Evolutionary conservation across 2,888 invertebrate genomes (phyloP).

Genomic region (Horisme vitalbata): DNA sequence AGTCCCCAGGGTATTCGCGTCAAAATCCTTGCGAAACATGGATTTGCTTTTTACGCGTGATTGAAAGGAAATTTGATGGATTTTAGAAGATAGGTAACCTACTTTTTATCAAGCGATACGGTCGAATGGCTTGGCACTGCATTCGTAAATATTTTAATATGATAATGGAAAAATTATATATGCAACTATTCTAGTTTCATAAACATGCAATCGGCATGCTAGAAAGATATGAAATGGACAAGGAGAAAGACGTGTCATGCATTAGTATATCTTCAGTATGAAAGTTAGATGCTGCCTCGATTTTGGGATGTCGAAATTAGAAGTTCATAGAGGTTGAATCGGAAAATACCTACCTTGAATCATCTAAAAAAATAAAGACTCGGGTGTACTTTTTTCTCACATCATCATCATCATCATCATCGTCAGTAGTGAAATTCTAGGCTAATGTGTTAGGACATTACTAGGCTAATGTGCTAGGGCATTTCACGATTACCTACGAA

Average conservation of each 20-base stretch:
- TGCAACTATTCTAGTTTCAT: conserved; percentile 5
- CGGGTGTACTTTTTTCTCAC: too few species aligned
- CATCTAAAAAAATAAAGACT: too few species aligned
- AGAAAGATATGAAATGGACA: conserved; percentile 2
- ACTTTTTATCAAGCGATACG: conserved; percentile 4
- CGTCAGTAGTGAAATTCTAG: too few species aligned
- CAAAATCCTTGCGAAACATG: conserved; percentile 26
- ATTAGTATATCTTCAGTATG: too few species aligned
- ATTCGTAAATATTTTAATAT: conserved; percentile 11
- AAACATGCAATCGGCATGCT: conserved; percentile 7
- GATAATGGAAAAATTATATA: conserved; percentile 2
- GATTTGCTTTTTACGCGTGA: conserved; percentile 26
- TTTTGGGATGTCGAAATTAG: too few species aligned
- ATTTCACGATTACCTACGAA: too few species aligned
- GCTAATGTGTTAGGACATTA: too few species aligned
- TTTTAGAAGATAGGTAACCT: conserved; percentile 3
- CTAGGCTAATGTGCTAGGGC: too few species aligned
- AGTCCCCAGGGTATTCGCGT: conserved; percentile 20
- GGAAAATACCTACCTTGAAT: too few species aligned
- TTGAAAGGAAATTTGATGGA: conserved; percentile 16
- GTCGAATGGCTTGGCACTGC: conserved; percentile 8
- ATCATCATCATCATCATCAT: too few species aligned
- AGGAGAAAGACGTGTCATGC: not conserved
- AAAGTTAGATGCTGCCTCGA: too few species aligned
- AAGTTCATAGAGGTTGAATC: too few species aligned